A percentile compares a stretch with the other conserved stretches of the same genome.
Evolutionary conservation across 2,797 vertebrate genomes (phyloP).

Genomic region (Podarcis lilfordi): DNA sequence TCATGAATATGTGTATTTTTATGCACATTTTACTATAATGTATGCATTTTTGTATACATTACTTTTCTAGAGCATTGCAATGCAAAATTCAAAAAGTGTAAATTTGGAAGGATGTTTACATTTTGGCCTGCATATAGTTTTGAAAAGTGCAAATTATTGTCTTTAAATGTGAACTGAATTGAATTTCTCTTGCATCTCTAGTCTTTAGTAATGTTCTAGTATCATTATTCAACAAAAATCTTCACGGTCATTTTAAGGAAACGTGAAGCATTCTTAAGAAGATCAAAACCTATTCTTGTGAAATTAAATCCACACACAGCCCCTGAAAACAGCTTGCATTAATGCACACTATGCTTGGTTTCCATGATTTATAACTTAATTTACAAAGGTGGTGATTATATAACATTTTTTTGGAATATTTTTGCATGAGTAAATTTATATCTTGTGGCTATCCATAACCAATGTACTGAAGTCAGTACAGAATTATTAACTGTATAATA

Average conservation of each 20-base stretch:
- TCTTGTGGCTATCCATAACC: conserved; percentile 62
- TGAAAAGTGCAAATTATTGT: too few relatives aligned
- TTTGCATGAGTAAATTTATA: conserved; percentile 62
- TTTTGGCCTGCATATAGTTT: too few relatives aligned
- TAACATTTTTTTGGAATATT: conserved; percentile 64
- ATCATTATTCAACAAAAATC: conserved; percentile 16
- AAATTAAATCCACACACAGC: conserved; percentile 7
- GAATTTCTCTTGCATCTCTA: too few relatives aligned
- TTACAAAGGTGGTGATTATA: conserved; percentile 59
- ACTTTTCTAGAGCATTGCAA: too few relatives aligned
- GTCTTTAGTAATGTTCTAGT: background rate
- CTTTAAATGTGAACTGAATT: too few relatives aligned
- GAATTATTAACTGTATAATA: conserved; percentile 64
- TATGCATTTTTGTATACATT: too few relatives aligned
- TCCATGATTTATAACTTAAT: conserved; percentile 57
- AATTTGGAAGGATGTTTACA: too few relatives aligned
- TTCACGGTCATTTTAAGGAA: background rate
- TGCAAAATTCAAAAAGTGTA: too few relatives aligned
- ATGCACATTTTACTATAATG: too few relatives aligned
- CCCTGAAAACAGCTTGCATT: conserved; percentile 29
- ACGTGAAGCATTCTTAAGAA: conserved; percentile 5
- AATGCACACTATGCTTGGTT: background rate
- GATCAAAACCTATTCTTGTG: background rate
- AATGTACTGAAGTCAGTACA: conserved; percentile 31
- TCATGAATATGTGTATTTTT: too few relatives aligned